Percentiles rank a stretch among this genome's conserved stretches.
These are phyloP conservation scores for Ploceus nigricollis DNA, from an alignment of 2,113 vertebrate genomes.

Conservation along the genomic window DNA sequence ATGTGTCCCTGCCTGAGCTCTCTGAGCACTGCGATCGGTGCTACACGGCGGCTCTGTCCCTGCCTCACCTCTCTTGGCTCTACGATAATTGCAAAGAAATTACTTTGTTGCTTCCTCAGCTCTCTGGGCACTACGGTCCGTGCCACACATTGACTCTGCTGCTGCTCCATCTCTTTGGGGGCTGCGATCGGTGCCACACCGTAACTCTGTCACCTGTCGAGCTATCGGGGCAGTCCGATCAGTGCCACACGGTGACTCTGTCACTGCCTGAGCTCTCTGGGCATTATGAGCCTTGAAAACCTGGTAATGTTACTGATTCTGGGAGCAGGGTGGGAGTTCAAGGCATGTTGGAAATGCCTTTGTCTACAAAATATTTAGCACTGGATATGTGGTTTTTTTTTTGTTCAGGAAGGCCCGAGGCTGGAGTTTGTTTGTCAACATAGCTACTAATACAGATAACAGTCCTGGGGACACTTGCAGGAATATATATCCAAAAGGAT, in stretches of 20 bases:
- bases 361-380: background rate
- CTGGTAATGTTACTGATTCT: accelerated
- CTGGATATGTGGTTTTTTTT: background rate
- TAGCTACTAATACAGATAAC: accelerated
- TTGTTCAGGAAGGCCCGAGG: background rate
- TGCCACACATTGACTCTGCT: background rate
- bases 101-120: too few relatives aligned
- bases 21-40: too few relatives aligned
- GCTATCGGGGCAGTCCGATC: too few relatives aligned
- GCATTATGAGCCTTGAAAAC: accelerated
- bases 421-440: background rate
- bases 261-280: background rate
- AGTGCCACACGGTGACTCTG: background rate
- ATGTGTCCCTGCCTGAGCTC: too few relatives aligned
- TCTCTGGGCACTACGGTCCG: too few relatives aligned
- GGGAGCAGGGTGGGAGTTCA: accelerated
- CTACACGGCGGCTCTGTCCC: too few relatives aligned
- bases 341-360: background rate
- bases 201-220: too few relatives aligned
- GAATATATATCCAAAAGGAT: background rate
- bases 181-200: too few relatives aligned
- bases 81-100: too few relatives aligned
- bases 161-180: too few relatives aligned
- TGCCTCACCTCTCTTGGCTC: too few relatives aligned
- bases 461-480: too few relatives aligned